These are phyloP conservation scores for Mycalesis mineus DNA, from an alignment of 2,888 invertebrate genomes.

Conservation along the genomic window DNA sequence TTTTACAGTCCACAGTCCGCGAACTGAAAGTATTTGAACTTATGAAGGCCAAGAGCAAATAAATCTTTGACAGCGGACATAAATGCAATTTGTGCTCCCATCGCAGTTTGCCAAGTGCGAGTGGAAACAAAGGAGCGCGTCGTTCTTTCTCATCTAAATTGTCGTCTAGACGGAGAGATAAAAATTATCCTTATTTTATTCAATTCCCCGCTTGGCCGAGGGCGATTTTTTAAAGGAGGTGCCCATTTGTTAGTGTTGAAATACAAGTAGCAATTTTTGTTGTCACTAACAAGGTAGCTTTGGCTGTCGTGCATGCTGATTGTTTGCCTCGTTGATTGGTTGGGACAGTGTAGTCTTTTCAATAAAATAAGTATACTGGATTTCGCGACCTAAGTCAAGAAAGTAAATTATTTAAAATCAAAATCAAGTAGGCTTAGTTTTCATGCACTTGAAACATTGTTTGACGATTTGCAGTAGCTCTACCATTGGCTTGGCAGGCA, in stretches of 20 bases:
- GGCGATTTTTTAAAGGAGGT: constrained; percentile 16
- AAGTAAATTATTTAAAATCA: too few species aligned
- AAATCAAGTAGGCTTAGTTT: too few species aligned
- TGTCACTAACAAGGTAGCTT: constrained; percentile 2
- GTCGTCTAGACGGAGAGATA: constrained; percentile 26
- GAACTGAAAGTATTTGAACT: too few species aligned
- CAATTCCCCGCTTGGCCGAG: constrained; percentile 17
- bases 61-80: not conserved
- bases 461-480: too few species aligned
- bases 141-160: constrained; percentile 23
- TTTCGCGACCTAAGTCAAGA: too few species aligned
- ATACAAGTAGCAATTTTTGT: constrained; percentile 5
- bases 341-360: too few species aligned
- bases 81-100: constrained; percentile 42
- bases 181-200: constrained; percentile 26
- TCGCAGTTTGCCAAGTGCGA: constrained; percentile 5
- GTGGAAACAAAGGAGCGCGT: constrained; percentile 17
- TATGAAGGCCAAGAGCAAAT: not conserved
- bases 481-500: too few species aligned
- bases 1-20: too few species aligned
- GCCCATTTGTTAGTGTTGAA: constrained; percentile 10
- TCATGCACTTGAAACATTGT: too few species aligned
- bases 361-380: too few species aligned
- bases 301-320: too few species aligned
- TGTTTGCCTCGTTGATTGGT: too few species aligned